phyloP scores from a whole-genome alignment of 2,797 vertebrate genomes.

The Garrulus glandarius region DNA sequence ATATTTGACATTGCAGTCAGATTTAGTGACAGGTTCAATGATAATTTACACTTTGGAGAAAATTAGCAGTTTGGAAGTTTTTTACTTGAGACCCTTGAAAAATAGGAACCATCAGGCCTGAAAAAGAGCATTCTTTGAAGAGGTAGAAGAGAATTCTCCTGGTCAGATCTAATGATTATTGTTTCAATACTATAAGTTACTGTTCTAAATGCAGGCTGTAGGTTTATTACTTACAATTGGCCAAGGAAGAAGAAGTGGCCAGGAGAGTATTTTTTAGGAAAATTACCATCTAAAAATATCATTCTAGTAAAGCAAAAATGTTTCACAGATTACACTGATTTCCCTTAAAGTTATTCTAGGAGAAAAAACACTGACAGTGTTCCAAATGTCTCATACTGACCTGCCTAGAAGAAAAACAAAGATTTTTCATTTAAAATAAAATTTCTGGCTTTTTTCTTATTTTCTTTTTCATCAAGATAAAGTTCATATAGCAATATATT shows the following conservation, averaged over 20 bases:
- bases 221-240: background rate
- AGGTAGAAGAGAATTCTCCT: background rate
- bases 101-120: background rate
- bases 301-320: background rate
- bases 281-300: background rate
- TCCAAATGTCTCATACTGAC: background rate
- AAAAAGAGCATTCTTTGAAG: background rate
- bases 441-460: background rate
- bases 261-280: background rate
- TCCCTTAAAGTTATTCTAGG: background rate
- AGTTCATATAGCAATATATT: background rate
- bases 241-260: background rate
- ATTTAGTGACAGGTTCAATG: background rate
- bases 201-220: background rate
- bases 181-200: background rate
- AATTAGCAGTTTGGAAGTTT: background rate
- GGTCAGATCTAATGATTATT: background rate
- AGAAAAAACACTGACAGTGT: background rate
- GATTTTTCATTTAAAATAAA: background rate
- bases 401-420: rapidly evolving
- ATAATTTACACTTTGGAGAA: background rate
- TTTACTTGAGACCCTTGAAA: background rate
- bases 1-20: background rate
- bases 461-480: background rate
- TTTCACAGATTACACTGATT: background rate